Conservation (phyloP, 2,113 vertebrate genomes). For the Atherinomorus stipes region DNA sequence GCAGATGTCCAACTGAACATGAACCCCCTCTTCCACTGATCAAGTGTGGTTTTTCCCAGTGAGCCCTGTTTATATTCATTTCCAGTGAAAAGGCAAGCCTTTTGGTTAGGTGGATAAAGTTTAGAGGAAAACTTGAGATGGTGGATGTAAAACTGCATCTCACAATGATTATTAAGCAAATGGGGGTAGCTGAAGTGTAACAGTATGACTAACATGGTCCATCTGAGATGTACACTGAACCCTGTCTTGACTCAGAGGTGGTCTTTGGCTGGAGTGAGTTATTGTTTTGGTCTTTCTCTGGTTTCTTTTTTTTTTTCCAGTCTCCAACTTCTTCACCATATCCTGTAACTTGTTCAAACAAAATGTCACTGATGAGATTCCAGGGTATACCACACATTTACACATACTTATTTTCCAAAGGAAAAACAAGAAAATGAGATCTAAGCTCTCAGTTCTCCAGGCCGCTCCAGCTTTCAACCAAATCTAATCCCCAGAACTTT, state of each 20-base stretch:
- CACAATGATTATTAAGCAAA: not conserved
- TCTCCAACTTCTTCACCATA: not conserved
- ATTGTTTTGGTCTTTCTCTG: not conserved
- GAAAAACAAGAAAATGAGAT: not conserved
- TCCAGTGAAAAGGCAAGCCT: not conserved
- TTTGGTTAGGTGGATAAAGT: not conserved
- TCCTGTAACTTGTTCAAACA: slow-evolving; percentile 6
- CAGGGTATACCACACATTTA: not conserved
- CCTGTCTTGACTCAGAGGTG: not conserved
- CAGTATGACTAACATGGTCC: not conserved
- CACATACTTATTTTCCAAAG: slow-evolving; percentile 1
- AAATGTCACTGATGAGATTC: not conserved
- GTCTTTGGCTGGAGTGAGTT: not conserved
- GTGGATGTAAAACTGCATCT: not conserved
- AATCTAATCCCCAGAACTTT: slow-evolving; percentile 3
- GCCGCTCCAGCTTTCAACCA: not conserved
- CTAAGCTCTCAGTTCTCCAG: not conserved
- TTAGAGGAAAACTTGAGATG: not conserved
- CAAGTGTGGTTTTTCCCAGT: not conserved
- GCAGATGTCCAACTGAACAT: slow-evolving; percentile 20
- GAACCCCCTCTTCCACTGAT: slow-evolving; percentile 12
- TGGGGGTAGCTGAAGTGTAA: not conserved
- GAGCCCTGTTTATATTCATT: not conserved
- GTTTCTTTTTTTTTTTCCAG: too few relatives aligned
- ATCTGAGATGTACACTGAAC: not conserved